Conservation (phyloP, 2,797 vertebrate genomes). For the Eulemur albifrons region DNA sequence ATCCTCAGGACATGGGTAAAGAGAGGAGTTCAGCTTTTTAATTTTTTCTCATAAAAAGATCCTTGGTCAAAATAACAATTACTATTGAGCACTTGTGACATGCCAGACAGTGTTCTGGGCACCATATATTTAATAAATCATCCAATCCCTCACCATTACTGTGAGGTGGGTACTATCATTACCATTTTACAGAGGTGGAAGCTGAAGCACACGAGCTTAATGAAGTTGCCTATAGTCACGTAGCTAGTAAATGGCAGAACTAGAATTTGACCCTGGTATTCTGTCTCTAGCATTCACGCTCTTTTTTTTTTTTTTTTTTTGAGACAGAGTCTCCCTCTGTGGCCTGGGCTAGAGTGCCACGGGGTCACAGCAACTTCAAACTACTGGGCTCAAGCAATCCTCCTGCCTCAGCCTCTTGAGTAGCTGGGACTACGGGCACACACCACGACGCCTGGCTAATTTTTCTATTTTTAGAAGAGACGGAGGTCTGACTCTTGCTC, state of each 20-base stretch:
- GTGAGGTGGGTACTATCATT: too few relatives aligned
- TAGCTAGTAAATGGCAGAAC: not conserved
- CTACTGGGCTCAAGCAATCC: too few relatives aligned
- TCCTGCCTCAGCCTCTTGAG: too few relatives aligned
- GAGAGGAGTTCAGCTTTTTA: not conserved
- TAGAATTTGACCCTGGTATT: not conserved
- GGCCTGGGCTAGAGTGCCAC: too few relatives aligned
- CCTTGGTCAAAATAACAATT: not conserved
- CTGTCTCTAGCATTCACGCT: not conserved
- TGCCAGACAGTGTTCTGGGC: not conserved
- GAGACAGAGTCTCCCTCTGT: too few relatives aligned
- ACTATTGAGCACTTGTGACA: not conserved
- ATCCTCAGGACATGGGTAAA: not conserved
- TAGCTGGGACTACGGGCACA: too few relatives aligned
- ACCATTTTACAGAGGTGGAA: not conserved
- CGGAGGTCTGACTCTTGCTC: too few relatives aligned
- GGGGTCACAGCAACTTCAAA: too few relatives aligned
- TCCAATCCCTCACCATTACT: not conserved
- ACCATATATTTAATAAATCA: not conserved
- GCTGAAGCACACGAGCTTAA: not conserved
- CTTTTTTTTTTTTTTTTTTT: too few relatives aligned
- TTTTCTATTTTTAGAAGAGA: too few relatives aligned
- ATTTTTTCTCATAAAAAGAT: not conserved
- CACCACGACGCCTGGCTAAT: fast-evolving
- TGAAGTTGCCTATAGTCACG: not conserved